These are phyloP conservation scores for Carettochelys insculpta DNA, from an alignment of 2,113 vertebrate genomes.

Conservation along the genomic window DNA sequence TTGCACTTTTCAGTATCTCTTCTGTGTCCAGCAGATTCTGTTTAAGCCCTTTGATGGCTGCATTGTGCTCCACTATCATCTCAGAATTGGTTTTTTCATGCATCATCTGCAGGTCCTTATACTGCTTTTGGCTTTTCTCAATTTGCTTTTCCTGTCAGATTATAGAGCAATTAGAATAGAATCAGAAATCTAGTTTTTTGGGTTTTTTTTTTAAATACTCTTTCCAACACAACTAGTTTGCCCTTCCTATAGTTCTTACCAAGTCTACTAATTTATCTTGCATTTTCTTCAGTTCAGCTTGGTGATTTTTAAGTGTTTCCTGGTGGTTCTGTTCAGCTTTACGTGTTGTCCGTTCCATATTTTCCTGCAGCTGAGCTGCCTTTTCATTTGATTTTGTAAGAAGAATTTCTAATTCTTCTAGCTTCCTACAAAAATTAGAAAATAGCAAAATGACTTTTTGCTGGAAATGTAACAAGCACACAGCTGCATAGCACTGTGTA, in stretches of 20 bases:
- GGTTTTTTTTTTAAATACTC: accelerated
- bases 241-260: conserved; percentile 75
- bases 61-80: conserved; percentile 73
- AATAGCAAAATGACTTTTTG: conserved; percentile 25
- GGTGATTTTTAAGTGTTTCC: conserved; percentile 74
- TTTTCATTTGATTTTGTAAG: conserved; percentile 86
- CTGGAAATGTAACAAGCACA: conserved; percentile 9
- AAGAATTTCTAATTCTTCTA: conserved; percentile 88
- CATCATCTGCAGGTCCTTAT: conserved; percentile 80
- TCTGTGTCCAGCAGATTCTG: conserved; percentile 72
- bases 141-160: conserved; percentile 74
- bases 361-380: conserved; percentile 79
- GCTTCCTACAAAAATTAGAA: conserved; percentile 76
- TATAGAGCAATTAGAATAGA: neutral
- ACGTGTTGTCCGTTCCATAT: conserved; percentile 75
- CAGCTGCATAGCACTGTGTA: neutral
- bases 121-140: conserved; percentile 66
- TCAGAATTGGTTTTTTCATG: conserved; percentile 78
- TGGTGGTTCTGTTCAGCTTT: conserved; percentile 82
- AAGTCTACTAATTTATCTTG: conserved; percentile 80
- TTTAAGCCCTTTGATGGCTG: conserved; percentile 74
- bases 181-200: neutral
- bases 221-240: neutral
- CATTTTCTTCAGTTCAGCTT: conserved; percentile 78
- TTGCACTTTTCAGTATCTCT: conserved; percentile 74